A percentile compares a stretch with the other conserved stretches of the same genome.
phyloP scores from a whole-genome alignment of 2,113 vertebrate genomes.

The Thunnus thynnus region DNA sequence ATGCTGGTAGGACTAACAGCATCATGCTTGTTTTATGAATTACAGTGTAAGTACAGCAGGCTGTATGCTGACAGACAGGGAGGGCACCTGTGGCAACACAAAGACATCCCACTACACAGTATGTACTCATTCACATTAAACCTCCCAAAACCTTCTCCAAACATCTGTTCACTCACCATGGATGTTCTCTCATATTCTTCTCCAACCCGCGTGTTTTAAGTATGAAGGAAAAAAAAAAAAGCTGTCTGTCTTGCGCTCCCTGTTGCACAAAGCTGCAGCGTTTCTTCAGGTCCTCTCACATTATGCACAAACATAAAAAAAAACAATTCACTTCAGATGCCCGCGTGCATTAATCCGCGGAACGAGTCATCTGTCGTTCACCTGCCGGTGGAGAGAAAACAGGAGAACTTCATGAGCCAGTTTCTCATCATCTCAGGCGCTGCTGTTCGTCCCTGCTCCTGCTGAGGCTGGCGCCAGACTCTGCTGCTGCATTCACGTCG shows the following conservation, averaged over 20 bases:
- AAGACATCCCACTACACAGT: not conserved
- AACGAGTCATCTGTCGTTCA: not conserved
- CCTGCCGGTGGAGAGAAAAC: not conserved
- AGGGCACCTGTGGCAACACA: slow-evolving; percentile 27
- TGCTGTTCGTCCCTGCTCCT: not conserved
- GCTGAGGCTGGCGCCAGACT: not conserved
- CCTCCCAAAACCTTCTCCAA: not conserved
- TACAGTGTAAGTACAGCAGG: not conserved
- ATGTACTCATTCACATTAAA: too few relatives aligned
- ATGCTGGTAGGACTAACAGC: not conserved
- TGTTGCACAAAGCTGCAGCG: slow-evolving; percentile 21
- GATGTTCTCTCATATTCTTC: not conserved
- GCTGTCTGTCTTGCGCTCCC: not conserved
- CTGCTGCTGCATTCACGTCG: slow-evolving; percentile 33
- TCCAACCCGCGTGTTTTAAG: not conserved
- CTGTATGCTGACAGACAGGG: not conserved
- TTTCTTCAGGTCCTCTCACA: not conserved
- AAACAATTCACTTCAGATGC: too few relatives aligned
- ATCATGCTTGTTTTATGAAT: not conserved
- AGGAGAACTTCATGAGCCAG: not conserved
- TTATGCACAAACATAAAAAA: not conserved
- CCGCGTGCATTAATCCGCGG: not conserved
- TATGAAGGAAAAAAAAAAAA: too few relatives aligned
- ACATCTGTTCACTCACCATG: slow-evolving; percentile 15
- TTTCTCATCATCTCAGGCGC: not conserved